A percentile compares a stretch with the other conserved stretches of the same genome.
These are phyloP conservation scores for Morelia viridis DNA, from an alignment of 2,797 vertebrate species.

Conservation along the genomic window DNA sequence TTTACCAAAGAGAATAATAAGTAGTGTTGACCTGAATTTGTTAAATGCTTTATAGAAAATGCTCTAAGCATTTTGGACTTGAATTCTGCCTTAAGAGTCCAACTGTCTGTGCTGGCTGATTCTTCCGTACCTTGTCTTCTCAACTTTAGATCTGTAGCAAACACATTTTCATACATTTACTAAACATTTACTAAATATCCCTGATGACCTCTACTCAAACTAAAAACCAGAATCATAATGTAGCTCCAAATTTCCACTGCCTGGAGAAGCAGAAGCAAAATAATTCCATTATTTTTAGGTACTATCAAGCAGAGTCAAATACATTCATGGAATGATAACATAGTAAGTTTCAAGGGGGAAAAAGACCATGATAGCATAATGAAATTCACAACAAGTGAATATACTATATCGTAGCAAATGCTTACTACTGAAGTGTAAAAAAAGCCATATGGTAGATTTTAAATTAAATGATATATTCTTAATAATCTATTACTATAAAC, in stretches of 20 bases:
- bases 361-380: neutral
- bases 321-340: neutral
- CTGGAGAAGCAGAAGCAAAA: neutral
- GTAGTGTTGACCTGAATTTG: neutral
- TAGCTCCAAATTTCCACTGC: neutral
- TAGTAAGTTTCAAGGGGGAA: neutral
- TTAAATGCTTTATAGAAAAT: neutral
- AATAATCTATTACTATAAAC: neutral
- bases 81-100: neutral
- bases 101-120: neutral
- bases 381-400: neutral
- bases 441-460: too few relatives aligned
- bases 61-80: neutral
- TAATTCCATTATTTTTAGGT: constrained; percentile 3
- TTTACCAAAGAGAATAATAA: neutral
- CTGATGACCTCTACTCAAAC: neutral
- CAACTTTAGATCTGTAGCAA: neutral
- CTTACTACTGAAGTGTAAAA: neutral
- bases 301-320: constrained; percentile 4
- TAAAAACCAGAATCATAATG: neutral
- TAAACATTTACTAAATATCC: neutral
- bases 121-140: neutral
- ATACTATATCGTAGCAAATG: too few relatives aligned
- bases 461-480: neutral
- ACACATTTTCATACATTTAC: neutral